Evolutionary conservation across 2,113 vertebrate species (phyloP), one percentile per base, ranked within the genome.

Genomic region (Rhipidura dahli): DNA sequence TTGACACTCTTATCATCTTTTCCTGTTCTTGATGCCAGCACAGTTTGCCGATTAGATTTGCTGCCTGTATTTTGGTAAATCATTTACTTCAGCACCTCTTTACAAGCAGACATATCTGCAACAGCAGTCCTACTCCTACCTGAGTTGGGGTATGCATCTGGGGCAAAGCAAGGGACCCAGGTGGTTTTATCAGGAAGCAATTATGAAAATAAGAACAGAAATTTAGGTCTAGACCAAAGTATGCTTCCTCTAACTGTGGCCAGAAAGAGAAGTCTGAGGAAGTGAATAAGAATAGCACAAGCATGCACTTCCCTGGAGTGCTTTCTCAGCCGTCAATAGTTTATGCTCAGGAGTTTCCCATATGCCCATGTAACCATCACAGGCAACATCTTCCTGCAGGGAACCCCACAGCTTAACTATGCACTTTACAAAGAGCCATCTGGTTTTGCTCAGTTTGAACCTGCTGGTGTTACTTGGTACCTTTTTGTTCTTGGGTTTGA

Each of bases 391-490:
- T 75, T 96, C 94, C 89, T 81, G 91, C 91, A 89, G 72, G 72
- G 93, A 96, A 78, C 51, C 91, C 80, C 24, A 59, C 91, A 87
- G 93, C 64, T 96, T 93, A 90, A 90, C 89, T 92, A 13, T 40
- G 77, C 8, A 13, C 66, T 89, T 92, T 54, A 73, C 89, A 64
- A 83, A 86, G 69, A 89, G 60, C 68, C 93, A 89, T 94, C 89
- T 94, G 93, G 51, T 81, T 95, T 93, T 11, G 15, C 69, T 94
- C 69, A 13, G 27, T 93, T 93, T 81, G 91, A 94, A 94, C 68
- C 86, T 84, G 30, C 57, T 75, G 54, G 31, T 24, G 8, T 80
- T 93, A 44, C 81, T 77, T 92, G 76, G 30, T 72, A 70, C 45
- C 51, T 40, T n/a, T 83, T 86, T 33, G 9, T 92, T 92, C 60